Evolutionary conservation across 2,113 vertebrate species (phyloP).

Genomic region (Bolborhynchus lineola): DNA sequence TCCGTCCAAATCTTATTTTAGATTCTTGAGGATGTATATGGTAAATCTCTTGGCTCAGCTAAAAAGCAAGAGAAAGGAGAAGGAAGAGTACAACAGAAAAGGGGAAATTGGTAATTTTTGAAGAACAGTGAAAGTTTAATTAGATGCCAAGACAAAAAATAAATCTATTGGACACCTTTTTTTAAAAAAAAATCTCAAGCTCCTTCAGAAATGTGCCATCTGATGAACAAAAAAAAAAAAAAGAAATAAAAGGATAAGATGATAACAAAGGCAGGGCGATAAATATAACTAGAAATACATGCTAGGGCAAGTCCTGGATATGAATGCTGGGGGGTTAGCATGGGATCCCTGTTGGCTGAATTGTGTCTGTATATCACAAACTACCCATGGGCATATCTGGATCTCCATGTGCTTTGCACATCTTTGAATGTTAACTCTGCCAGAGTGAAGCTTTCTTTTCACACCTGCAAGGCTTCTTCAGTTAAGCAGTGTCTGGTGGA

Average conservation of each 20-base stretch:
- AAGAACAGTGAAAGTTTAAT: not conserved
- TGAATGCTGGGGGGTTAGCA: rapidly evolving
- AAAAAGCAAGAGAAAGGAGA: not conserved
- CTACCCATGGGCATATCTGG: not conserved
- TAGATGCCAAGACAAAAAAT: not conserved
- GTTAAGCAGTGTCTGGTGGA: not conserved
- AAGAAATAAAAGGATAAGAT: not conserved
- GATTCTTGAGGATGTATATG: not conserved
- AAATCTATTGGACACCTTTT: rapidly evolving
- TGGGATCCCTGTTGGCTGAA: not conserved
- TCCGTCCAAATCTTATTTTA: not conserved
- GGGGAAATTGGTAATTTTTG: not conserved
- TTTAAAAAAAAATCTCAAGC: not conserved
- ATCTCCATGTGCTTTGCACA: not conserved
- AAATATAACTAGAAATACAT: not conserved
- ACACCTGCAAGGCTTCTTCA: not conserved
- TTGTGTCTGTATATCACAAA: not conserved
- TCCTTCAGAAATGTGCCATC: not conserved
- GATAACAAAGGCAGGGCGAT: not conserved
- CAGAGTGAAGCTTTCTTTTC: not conserved
- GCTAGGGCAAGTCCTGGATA: not conserved
- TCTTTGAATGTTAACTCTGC: rapidly evolving
- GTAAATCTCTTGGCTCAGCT: not conserved
- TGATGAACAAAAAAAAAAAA: not conserved
- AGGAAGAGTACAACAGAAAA: not conserved